These are phyloP conservation scores for Manis javanica DNA, from an alignment of 2,797 vertebrate genomes.

Conservation along the genomic window DNA sequence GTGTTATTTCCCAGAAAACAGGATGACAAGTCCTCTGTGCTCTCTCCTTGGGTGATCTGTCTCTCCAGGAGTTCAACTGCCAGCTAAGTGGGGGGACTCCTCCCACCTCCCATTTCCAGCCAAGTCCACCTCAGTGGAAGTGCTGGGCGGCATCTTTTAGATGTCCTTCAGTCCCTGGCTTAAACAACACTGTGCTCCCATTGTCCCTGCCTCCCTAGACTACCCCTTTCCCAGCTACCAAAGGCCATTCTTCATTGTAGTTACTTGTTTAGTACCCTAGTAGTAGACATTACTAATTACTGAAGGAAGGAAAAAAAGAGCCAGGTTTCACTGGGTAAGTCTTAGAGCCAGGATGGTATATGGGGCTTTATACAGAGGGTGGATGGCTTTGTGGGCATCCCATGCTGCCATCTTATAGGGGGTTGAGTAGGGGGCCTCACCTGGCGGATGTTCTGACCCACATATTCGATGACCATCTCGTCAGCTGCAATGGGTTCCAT, in stretches of 20 bases:
- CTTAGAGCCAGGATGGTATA: neutral
- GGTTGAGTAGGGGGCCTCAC: conserved; percentile 81
- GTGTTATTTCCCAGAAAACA: neutral
- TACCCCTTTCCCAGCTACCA: neutral
- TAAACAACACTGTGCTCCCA: neutral
- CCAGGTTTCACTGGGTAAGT: neutral
- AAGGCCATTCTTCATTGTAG: neutral
- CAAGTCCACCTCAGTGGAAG: conserved; percentile 6
- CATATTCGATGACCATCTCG: conserved; percentile 97
- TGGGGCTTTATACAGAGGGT: neutral
- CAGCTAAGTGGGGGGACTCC: neutral
- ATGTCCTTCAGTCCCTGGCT: neutral
- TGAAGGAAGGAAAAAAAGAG: neutral
- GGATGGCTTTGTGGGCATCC: neutral
- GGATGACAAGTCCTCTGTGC: neutral
- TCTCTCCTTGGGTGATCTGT: neutral
- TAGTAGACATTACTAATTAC: neutral
- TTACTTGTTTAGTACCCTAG: neutral
- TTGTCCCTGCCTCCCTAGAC: too few relatives aligned
- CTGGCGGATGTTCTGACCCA: conserved; percentile 97
- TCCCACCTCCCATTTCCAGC: conserved; percentile 16
- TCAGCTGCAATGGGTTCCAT: conserved; percentile 97
- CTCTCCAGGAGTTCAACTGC: neutral
- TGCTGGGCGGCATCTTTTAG: neutral
- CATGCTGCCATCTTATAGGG: neutral